phyloP scores from a whole-genome alignment of 2,113 vertebrate genomes.

The Mystacornis crossleyi region DNA sequence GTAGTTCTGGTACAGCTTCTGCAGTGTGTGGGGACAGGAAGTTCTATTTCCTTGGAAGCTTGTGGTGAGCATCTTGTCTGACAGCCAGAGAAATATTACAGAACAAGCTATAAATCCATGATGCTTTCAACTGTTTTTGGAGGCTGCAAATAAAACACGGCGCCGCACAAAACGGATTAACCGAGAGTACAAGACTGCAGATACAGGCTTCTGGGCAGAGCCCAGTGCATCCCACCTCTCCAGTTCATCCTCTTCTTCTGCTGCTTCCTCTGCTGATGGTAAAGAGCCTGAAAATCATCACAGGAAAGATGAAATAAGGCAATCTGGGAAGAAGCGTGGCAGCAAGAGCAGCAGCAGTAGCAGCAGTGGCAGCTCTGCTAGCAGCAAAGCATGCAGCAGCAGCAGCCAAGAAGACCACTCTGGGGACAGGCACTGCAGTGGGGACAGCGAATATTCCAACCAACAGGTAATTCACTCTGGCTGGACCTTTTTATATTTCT shows the following conservation, averaged over 20 bases:
- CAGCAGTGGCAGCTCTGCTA: neutral
- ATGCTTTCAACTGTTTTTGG: neutral
- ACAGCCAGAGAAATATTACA: neutral
- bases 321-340: neutral
- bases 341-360: neutral
- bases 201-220: neutral
- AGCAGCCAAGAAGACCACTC: neutral
- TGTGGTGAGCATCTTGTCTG: neutral
- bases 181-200: neutral
- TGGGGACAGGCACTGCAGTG: neutral
- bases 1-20: neutral
- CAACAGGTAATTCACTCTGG: neutral
- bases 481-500: neutral
- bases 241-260: neutral
- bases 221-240: neutral
- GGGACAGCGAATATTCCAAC: neutral
- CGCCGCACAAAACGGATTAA: neutral
- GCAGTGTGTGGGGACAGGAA: neutral
- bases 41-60: neutral
- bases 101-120: neutral
- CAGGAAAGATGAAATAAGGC: neutral
- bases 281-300: neutral
- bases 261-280: neutral
- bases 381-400: neutral
- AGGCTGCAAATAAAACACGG: constrained; percentile 32